Percentiles rank a stretch among this genome's conserved stretches.
phyloP scores from a whole-genome alignment of 2,888 invertebrate species.

The Nineta flava region DNA sequence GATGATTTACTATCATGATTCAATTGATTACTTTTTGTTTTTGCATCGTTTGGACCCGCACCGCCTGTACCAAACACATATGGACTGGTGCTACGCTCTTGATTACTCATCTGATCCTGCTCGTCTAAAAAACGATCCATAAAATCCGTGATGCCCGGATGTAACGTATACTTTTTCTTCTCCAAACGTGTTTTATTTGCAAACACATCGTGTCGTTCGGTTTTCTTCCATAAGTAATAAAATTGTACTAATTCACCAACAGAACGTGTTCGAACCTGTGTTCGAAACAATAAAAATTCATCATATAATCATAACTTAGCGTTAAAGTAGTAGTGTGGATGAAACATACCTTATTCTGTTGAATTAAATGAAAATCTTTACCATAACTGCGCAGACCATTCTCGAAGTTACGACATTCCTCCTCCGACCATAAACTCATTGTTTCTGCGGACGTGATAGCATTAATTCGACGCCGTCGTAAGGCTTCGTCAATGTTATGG shows the following conservation, averaged over 20 bases:
- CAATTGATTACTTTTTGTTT: no score
- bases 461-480: constrained; percentile 62
- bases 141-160: constrained; percentile 86
- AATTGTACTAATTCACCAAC: constrained; percentile 96
- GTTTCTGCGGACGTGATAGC: constrained; percentile 45
- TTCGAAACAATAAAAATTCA: constrained; percentile 8
- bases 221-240: constrained; percentile 96
- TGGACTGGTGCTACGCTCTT: constrained; percentile 57
- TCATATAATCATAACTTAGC: not conserved
- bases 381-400: constrained; percentile 84
- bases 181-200: constrained; percentile 78
- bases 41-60: no score
- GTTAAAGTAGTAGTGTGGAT: not conserved
- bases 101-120: constrained; percentile 42
- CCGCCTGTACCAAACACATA: not conserved
- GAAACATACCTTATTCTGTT: constrained; percentile 63
- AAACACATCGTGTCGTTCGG: constrained; percentile 86
- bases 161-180: constrained; percentile 82
- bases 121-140: constrained; percentile 88
- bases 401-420: constrained; percentile 94
- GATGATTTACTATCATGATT: no score
- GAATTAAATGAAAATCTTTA: constrained; percentile 91
- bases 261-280: constrained; percentile 70
- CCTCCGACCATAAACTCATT: constrained; percentile 88
- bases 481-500: constrained; percentile 86